A percentile compares a stretch with the other conserved stretches of the same genome.
phyloP scores from a whole-genome alignment of 2,113 vertebrate genomes.

The Serilophus lunatus region DNA sequence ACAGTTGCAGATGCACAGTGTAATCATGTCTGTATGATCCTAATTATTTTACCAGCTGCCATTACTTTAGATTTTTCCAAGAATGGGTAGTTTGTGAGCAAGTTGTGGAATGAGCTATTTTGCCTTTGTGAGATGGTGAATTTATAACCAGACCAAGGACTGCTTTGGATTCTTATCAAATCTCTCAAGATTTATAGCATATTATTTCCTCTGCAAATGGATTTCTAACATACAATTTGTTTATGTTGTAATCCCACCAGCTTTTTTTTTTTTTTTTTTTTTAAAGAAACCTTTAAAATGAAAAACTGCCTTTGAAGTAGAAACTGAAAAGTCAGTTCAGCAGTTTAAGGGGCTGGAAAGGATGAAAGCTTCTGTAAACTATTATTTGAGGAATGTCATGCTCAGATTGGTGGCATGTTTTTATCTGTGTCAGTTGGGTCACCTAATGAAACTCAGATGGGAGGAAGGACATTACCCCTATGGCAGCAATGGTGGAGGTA shows the following conservation, averaged over 20 bases:
- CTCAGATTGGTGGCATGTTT: not conserved
- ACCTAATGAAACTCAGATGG: not conserved
- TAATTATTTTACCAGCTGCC: constrained; percentile 62
- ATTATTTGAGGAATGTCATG: not conserved
- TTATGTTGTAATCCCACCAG: constrained; percentile 12
- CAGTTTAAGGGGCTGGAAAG: not conserved
- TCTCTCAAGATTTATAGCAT: constrained; percentile 25
- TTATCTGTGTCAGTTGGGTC: not conserved
- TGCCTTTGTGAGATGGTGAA: constrained; percentile 27
- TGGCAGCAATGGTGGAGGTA: not conserved
- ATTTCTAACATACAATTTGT: constrained; percentile 33
- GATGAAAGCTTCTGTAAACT: not conserved
- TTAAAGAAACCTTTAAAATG: constrained; percentile 16
- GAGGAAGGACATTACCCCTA: not conserved
- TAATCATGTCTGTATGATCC: constrained; percentile 53
- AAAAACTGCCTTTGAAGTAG: constrained; percentile 38
- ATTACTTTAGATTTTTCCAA: constrained; percentile 35
- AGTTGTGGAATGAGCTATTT: constrained; percentile 6
- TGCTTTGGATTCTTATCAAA: constrained; percentile 45
- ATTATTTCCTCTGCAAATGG: constrained; percentile 53
- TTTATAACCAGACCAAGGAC: not conserved
- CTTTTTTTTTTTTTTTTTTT: constrained; percentile 24
- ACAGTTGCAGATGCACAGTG: constrained; percentile 18
- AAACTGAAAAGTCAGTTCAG: constrained; percentile 12
- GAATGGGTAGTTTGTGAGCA: constrained; percentile 18